These are phyloP conservation scores for Pharmacophagus antenor DNA, from an alignment of 2,888 invertebrate species.

Conservation along the genomic window DNA sequence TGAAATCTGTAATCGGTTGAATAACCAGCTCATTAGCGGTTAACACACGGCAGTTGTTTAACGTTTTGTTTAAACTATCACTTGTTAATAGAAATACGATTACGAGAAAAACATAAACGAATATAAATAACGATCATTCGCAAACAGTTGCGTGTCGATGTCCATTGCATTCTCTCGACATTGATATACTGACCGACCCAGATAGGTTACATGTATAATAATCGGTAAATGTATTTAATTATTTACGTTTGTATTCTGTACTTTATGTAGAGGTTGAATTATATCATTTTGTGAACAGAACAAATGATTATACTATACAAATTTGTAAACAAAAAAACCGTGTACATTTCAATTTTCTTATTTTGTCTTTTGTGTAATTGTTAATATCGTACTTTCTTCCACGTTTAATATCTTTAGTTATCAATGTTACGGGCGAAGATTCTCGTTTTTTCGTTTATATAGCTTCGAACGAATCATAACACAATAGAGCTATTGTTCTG, in stretches of 20 bases:
- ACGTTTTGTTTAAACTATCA: background rate
- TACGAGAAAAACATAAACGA: constrained; percentile 6
- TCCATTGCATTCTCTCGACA: constrained; percentile 22
- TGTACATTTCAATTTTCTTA: no score
- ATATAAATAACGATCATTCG: constrained; percentile 7
- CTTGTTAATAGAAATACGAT: background rate
- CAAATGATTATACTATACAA: no score
- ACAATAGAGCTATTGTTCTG: no score
- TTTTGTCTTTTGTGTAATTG: no score
- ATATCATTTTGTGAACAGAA: background rate
- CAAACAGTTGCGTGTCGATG: constrained; percentile 15
- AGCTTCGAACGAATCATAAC: no score
- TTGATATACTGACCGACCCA: constrained; percentile 28
- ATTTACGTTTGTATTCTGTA: background rate
- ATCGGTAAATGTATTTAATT: no score
- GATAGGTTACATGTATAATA: constrained; percentile 5
- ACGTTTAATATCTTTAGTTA: no score
- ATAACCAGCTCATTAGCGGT: background rate
- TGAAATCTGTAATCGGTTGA: background rate
- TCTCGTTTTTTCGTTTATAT: no score
- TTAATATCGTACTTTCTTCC: no score
- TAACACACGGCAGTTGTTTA: background rate
- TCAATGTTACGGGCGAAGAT: no score
- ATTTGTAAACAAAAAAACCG: no score
- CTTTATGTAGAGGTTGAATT: background rate